Evolutionary conservation across 2,113 vertebrate species (phyloP).

Genomic region (Perccottus glenii): DNA sequence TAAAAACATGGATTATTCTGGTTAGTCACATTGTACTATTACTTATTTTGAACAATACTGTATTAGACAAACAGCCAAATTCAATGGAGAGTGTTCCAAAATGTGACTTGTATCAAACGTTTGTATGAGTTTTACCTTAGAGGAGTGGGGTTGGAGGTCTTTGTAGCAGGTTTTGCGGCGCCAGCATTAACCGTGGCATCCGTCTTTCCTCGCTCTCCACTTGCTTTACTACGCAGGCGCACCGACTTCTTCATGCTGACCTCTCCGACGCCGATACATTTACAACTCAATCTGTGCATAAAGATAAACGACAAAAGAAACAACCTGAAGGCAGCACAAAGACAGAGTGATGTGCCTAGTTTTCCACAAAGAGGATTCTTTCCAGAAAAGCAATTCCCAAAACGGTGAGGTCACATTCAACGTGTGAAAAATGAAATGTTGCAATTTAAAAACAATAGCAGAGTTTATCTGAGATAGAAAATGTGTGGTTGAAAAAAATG

Average conservation of each 20-base stretch:
- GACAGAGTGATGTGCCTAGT: constrained; percentile 39
- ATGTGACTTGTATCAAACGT: neutral
- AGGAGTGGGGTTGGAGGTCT: constrained; percentile 74
- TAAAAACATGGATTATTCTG: too few species aligned
- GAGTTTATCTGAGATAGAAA: neutral
- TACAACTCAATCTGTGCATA: constrained; percentile 85
- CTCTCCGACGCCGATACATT: constrained; percentile 87
- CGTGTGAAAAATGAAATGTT: constrained; percentile 14
- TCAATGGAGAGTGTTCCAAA: neutral
- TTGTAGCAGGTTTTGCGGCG: constrained; percentile 66
- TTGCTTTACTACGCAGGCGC: constrained; percentile 87
- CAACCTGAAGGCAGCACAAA: constrained; percentile 10
- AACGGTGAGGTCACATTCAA: constrained; percentile 16
- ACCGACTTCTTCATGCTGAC: constrained; percentile 97
- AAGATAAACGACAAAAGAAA: constrained; percentile 40
- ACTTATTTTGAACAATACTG: too few species aligned
- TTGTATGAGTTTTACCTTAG: constrained; percentile 81
- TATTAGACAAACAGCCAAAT: too few species aligned
- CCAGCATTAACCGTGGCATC: constrained; percentile 66
- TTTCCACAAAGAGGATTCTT: constrained; percentile 61
- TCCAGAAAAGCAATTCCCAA: constrained; percentile 50
- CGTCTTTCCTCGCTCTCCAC: constrained; percentile 85
- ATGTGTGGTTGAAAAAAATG: neutral
- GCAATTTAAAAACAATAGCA: neutral
- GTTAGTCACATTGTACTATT: too few species aligned